Evolutionary conservation across 2,113 vertebrate genomes (phyloP), one percentile per base, ranked within the genome.

Genomic region (Origma solitaria): DNA sequence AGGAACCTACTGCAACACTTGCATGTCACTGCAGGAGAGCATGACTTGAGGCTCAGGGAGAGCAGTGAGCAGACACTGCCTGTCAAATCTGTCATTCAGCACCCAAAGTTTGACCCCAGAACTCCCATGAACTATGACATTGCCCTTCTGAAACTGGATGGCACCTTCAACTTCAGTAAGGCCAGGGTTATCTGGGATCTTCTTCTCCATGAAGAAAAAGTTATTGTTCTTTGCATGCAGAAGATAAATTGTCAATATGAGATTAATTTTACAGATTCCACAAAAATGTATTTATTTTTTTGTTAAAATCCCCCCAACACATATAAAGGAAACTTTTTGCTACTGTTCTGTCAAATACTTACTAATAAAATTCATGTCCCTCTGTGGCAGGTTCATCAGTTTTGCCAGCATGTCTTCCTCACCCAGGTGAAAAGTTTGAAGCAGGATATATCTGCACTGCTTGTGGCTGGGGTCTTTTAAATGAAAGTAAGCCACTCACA

Each of bases 61-160:
- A 87, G 51, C 30, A 97, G 94, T 23, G 98, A 99, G 76, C 98
- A 99, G 96, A 98, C 89, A 1, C 98, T 98, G 33, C 51, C 82
- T 19, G 95, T 98, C 82, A 97, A 98, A 90, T 91, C 93, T 3
- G 78, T 98, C 75, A 97, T 96, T 33, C 95, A 98, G 86, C 99
- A 99, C 38, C 98, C 99, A n/a, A 96, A 96, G 60, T 99, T 98
- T 97, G 98, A 97, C 62, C 94, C 58, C 12, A 95, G 79, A 38
- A 97, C 92, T 58, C 98, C 99, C 3, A 98, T 98, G 98, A 98
- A 97, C 93, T 98, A 98, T 57, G 99, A 99, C 60, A 96, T 99
- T 10, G 98, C 99, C 61, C 97, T 99, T 75, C 68, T 99, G 88
- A 98, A 98, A 91, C 90, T 99, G 94, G 93, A 97, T 47, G 97